phyloP scores from a whole-genome alignment of 2,113 vertebrate species.

The Halcyon malimbica region DNA sequence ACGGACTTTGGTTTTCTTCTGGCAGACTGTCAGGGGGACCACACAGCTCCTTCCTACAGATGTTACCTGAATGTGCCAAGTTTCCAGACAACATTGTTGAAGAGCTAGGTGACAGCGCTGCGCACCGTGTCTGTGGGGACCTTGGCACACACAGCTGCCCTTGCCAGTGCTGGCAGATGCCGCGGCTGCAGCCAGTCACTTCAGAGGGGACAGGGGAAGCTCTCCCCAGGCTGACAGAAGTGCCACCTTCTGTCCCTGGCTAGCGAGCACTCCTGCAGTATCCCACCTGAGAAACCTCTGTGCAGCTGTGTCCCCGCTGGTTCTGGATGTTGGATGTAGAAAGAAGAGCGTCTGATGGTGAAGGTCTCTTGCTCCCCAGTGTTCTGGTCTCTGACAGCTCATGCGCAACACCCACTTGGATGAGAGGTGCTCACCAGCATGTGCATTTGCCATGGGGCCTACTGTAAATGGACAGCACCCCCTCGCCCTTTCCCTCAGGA shows the following conservation, averaged over 20 bases:
- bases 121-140: not conserved
- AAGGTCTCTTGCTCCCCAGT: not conserved
- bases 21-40: not conserved
- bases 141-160: not conserved
- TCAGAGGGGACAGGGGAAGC: not conserved
- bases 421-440: not conserved
- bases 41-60: not conserved
- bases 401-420: not conserved
- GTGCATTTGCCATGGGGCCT: not conserved
- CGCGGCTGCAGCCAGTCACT: not conserved
- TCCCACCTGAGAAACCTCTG: not conserved
- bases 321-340: not conserved
- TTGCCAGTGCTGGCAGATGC: not conserved
- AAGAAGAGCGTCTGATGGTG: not conserved
- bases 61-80: conserved; percentile 55
- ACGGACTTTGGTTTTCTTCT: conserved; percentile 15
- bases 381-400: not conserved
- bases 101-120: not conserved
- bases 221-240: not conserved
- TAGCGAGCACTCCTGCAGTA: not conserved
- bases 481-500: not conserved
- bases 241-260: not conserved
- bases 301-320: not conserved
- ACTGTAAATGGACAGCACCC: not conserved
- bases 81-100: not conserved